Evolutionary conservation across 1,140 invertebrate species (phyloP).

Genomic region (Sarcophaga bullata): DNA sequence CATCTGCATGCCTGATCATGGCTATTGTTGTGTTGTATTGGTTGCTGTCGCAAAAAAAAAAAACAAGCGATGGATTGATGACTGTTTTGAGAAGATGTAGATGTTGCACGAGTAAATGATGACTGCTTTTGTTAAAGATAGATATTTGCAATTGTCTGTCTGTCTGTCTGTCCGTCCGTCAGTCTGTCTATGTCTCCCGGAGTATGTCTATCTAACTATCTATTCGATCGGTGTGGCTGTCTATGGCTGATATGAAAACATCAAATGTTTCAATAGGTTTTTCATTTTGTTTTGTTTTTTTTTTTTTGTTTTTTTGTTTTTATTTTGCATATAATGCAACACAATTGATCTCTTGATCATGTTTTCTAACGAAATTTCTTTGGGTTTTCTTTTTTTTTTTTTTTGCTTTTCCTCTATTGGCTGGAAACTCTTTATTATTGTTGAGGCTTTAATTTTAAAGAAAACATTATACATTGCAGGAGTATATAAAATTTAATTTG

Average conservation of each 20-base stretch:
- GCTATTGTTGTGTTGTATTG: neutral
- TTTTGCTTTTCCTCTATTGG: neutral
- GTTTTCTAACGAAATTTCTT: slow-evolving; percentile 9
- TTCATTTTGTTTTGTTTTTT: too few relatives aligned
- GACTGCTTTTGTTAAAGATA: neutral
- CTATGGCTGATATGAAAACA: neutral
- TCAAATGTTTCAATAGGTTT: neutral
- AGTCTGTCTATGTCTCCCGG: neutral
- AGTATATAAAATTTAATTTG: neutral
- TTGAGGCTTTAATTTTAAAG: neutral
- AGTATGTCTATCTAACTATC: too few relatives aligned
- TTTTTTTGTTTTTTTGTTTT: neutral
- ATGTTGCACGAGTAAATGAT: neutral
- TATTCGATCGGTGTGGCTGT: neutral
- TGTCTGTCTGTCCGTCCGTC: neutral
- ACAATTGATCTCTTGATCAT: slow-evolving; percentile 23
- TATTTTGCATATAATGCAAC: neutral
- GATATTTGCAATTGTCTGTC: neutral
- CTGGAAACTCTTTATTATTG: neutral
- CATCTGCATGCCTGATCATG: neutral
- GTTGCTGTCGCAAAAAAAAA: neutral
- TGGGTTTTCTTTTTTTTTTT: neutral
- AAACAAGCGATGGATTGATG: neutral
- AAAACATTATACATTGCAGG: neutral
- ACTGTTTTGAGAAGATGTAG: neutral